Evolutionary conservation across 2,888 invertebrate species (phyloP).

Genomic region (Leptopilina drosophilae): DNA sequence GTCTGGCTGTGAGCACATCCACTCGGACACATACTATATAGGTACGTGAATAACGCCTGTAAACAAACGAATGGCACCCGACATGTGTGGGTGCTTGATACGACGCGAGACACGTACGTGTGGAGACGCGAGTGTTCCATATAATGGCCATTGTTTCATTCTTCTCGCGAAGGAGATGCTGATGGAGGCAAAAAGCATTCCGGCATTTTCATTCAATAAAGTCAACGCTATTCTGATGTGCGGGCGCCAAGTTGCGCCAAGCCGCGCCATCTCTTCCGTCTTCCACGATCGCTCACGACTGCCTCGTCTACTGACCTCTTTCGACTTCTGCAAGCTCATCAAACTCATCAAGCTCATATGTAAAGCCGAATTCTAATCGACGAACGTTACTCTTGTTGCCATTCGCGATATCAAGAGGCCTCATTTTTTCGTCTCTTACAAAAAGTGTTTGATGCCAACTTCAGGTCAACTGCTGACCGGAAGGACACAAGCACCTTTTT

Average conservation of each 20-base stretch:
- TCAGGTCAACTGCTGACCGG: too few relatives aligned
- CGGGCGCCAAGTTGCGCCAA: neutral
- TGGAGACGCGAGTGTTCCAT: slow-evolving; percentile 61
- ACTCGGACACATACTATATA: slow-evolving; percentile 45
- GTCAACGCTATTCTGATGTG: slow-evolving; percentile 21
- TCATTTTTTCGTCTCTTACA: too few relatives aligned
- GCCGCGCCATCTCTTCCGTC: neutral
- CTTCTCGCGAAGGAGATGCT: slow-evolving; percentile 63
- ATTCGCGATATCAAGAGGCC: too few relatives aligned
- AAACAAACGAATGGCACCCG: slow-evolving; percentile 30
- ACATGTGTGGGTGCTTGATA: slow-evolving; percentile 41
- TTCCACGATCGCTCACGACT: too few relatives aligned
- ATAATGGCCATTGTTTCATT: slow-evolving; percentile 73
- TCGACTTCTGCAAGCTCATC: too few relatives aligned
- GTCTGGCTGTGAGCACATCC: slow-evolving; percentile 49
- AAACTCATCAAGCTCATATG: too few relatives aligned
- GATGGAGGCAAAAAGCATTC: slow-evolving; percentile 68
- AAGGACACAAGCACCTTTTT: too few relatives aligned
- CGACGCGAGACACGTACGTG: slow-evolving; percentile 27
- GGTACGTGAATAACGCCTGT: slow-evolving; percentile 31
- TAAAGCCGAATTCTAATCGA: too few relatives aligned
- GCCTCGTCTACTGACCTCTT: too few relatives aligned
- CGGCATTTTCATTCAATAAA: slow-evolving; percentile 74
- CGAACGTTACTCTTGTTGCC: too few relatives aligned
- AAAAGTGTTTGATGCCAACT: too few relatives aligned